Base-by-base conservation (phyloP, 2,797 vertebrate genomes). In the Sphenopsis melanotis region DNA sequence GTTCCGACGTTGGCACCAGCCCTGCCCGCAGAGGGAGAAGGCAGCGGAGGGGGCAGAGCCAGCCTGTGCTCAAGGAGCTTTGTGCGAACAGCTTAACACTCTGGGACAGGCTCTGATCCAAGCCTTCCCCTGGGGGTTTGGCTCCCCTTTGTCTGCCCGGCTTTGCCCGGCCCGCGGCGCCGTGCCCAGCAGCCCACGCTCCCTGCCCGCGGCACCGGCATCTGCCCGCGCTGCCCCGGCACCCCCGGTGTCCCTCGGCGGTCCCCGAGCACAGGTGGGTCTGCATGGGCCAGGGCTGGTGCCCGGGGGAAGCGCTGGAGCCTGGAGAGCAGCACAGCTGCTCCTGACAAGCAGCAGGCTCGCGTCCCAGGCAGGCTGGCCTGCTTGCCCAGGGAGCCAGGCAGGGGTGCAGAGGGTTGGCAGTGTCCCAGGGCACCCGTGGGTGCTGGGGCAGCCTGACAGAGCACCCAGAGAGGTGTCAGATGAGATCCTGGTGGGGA, bases 1-100 rank as follows among this genome's bases (percentile, higher is more conserved):
- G 98, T 98, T 98, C 98, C 91, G 95, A 96, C 95, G 92, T 94
- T 96, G 98, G 98, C 97, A 96, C 90, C 94, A 81, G 95, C 96
- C 55, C 19, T 91, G 86, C 90, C 96, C 88, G 41, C 6, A 13
- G 55, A 94, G 94, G 83, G 84, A n/a, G 89, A 94, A 82, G 93
- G 93, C 93, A 93, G 39, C 5, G 18, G 77, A 91, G 75, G 86
- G 76, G 66, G 72, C 89, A 72, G 56, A 69, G 82, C 75, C 70
- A 89, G 47, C 66, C 65, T 39, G 71, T 36, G 79, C 81, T 94
- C 52, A 16, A 65, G 83, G 64, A 49, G 84, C 69, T 68, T 83
- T 85, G 71, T 53, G 65, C 21, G 29, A 92, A 60, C 55, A 53
- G 53, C 68, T 96, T 95, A 95, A 95, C 94, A 30, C 94, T 90